Evolutionary conservation across 2,888 invertebrate genomes (phyloP), one percentile per base, ranked within the genome.

Genomic region (Lacanobia oleracea): DNA sequence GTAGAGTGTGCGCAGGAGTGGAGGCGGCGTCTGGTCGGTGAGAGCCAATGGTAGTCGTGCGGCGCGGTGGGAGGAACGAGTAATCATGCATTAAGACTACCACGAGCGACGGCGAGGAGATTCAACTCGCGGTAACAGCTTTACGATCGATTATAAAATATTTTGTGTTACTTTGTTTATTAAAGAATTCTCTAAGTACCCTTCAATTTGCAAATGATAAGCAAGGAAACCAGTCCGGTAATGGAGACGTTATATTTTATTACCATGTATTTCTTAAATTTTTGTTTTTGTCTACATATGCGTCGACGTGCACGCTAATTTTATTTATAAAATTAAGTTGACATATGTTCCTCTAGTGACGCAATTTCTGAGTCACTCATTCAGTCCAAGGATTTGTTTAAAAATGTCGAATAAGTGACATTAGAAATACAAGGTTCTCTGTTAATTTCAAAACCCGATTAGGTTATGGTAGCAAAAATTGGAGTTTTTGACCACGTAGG

Each of bases 1-100:
- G 92, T 90, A 91, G 93, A 93, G 91, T 93, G 90, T 94, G 94
- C 92, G 93, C 94, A 92, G 90, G 92, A 94, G 93, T 92, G 94
- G 92, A 95, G 95, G 95, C 95, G 95, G 94, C 89, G 94, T 90
- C 93, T 87, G 88, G 81, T 81, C 85, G 80, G 86, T 85, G 89
- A 88, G 92, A 91, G 91, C 95, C 95, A 95, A 95, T 95, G 91
- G 92, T 92, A 93, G 93, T 91, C 87, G 91, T 87, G 86, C 88
- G 84, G 73, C 83, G 82, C 88, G 88, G 94, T 95, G 95, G 95
- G 95, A 93, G 95, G 95, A 94, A 89, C 94, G 91, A 89, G 92
- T 91, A 93, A 93, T 93, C 93, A 93, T 91, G 92, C 92, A 93
- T 93, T 93, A 92, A 93, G 90, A 91, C 84, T 75, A 82, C 91